Base-by-base conservation (phyloP, 1,140 invertebrate species). In the Drosophila tropicalis region DNA sequence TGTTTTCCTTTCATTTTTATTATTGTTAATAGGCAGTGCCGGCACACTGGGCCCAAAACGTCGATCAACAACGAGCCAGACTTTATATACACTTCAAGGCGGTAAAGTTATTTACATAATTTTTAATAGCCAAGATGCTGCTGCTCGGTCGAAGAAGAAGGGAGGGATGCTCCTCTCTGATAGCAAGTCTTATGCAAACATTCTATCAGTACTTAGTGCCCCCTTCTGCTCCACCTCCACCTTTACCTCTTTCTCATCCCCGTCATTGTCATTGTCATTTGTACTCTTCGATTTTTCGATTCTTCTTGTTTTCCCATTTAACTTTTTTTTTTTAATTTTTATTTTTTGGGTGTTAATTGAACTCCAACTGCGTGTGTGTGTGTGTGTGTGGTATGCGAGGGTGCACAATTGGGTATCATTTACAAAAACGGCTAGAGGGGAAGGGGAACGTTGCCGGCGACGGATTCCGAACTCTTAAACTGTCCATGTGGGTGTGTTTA, bases 1-100 rank as follows among this genome's bases (percentile, higher is more conserved):
- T 87, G 84, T 89, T 87, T 84, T 89, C 77, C 83, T 89, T 87
- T 87, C 84, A 71, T 79, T 87, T 87, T 87, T 89, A 87, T 89
- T 87, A 84, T 74, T 87, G 84, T 89, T 89, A 87, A 89, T 90
- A 87, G 84, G 70, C 84, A 84, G 60, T 64, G 58, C 51, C 51
- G 32, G 47, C 54, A 58, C 36, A 39, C 13, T 66, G 64, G 36
- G 32, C 44, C 44, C 44, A 51, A 29, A 51, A 22, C 44, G 51
- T 36, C 70, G 85, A 89, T 89, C 84, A 89, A 89, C 84, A 89
- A 90, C 89, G 84, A 89, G 81, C 76, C 73, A 80, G 84, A 87
- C 80, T 87, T 86, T 83, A 86, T 79, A 51, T 51, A 12, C 60
- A 62, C 55, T 67, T 55, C 66, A 47, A 32, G 5, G 47, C 56